These are phyloP conservation scores for Hemithea aestivaria DNA, from an alignment of 2,888 invertebrate species.

Conservation along the genomic window DNA sequence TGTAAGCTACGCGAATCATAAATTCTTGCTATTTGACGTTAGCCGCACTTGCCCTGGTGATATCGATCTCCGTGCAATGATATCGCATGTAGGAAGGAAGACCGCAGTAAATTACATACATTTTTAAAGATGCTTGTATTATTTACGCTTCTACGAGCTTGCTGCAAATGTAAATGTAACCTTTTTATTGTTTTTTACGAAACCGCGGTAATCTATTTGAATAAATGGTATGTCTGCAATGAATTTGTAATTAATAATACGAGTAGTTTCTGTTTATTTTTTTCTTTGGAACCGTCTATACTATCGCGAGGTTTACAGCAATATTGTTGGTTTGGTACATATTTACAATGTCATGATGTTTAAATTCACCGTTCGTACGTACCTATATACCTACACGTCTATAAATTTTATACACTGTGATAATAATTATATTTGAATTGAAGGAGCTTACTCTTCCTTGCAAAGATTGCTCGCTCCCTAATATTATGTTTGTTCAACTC, in stretches of 20 bases:
- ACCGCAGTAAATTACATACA: constrained; percentile 46
- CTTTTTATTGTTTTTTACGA: background rate
- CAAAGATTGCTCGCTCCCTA: no score
- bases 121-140: constrained; percentile 28
- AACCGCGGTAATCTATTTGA: background rate
- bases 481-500: no score
- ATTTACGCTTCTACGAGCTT: constrained; percentile 9
- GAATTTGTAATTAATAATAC: background rate
- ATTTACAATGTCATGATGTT: no score
- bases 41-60: constrained; percentile 60
- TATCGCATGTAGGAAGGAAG: constrained; percentile 67
- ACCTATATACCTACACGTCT: no score
- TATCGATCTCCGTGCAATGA: constrained; percentile 70
- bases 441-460: no score
- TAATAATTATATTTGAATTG: no score
- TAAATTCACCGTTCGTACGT: no score
- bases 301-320: no score
- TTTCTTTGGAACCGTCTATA: no score
- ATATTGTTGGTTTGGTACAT: no score
- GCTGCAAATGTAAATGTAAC: constrained; percentile 7
- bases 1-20: constrained; percentile 70
- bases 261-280: no score
- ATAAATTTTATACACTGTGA: no score
- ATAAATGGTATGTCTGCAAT: background rate
- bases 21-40: constrained; percentile 76